Conservation (phyloP, 1,140 invertebrate genomes). For the Antheraea mylitta region DNA sequence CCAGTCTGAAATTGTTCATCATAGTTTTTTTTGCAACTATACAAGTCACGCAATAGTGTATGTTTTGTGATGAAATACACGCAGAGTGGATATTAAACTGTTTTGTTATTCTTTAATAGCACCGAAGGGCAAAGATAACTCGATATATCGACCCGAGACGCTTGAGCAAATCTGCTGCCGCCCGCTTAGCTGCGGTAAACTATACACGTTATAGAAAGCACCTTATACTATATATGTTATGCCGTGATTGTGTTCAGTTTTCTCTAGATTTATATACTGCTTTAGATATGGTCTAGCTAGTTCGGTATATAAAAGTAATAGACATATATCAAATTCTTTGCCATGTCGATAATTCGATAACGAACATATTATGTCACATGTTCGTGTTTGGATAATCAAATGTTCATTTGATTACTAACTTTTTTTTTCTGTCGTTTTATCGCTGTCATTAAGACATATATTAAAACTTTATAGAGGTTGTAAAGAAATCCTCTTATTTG, state of each 20-base stretch:
- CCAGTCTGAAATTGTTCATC: neutral
- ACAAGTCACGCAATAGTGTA: neutral
- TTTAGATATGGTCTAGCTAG: neutral
- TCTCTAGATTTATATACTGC: conserved; percentile 15
- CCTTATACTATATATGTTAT: conserved; percentile 40
- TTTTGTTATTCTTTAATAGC: conserved; percentile 57
- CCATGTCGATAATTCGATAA: neutral
- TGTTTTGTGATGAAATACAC: neutral
- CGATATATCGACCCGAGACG: conserved; percentile 69
- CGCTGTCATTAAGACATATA: no score
- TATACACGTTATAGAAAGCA: conserved; percentile 43
- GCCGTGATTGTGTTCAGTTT: conserved; percentile 18
- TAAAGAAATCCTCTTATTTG: no score
- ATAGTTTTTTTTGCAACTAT: neutral
- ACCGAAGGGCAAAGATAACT: conserved; percentile 71
- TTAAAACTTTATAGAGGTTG: no score
- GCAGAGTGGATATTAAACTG: neutral
- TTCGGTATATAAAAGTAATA: neutral
- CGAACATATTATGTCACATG: neutral
- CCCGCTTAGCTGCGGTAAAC: conserved; percentile 67
- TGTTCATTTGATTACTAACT: no score
- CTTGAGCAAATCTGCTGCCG: conserved; percentile 64
- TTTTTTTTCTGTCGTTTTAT: no score
- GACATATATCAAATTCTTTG: neutral
- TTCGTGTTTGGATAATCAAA: neutral